Percentiles rank a stretch among this genome's conserved stretches.
These are phyloP conservation scores for Prionailurus bengalensis DNA, from an alignment of 2,113 vertebrate species.

Conservation along the genomic window DNA sequence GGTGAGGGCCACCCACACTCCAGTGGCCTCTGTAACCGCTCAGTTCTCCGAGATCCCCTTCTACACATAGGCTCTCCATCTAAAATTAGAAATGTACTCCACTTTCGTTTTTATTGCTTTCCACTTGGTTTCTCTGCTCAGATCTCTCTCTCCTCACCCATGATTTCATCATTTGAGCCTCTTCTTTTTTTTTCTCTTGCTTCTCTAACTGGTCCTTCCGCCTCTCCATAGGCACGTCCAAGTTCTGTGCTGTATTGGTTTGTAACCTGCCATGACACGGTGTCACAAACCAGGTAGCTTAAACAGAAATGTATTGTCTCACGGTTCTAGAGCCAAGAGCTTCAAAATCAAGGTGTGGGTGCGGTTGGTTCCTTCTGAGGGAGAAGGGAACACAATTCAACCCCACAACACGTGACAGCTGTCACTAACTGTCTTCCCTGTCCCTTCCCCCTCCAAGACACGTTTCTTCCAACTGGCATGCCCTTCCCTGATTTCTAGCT, in stretches of 20 bases:
- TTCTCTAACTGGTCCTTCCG: neutral
- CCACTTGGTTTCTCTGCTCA: slow-evolving; percentile 10
- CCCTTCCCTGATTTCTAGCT: neutral
- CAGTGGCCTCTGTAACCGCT: neutral
- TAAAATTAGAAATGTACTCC: neutral
- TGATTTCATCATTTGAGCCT: neutral
- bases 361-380: neutral
- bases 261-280: neutral
- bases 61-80: neutral
- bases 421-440: neutral
- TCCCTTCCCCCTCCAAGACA: neutral
- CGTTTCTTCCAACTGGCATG: fast-evolving
- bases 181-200: neutral
- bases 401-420: neutral
- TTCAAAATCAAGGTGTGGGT: neutral
- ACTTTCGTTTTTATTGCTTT: neutral
- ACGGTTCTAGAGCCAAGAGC: neutral
- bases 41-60: neutral
- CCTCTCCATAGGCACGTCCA: neutral
- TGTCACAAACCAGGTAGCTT: neutral
- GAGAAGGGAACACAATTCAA: neutral
- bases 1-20: neutral
- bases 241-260: neutral
- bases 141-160: neutral
- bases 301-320: neutral